Conservation (phyloP, 2,797 vertebrate genomes). For the Aselliscus stoliczkanus region DNA sequence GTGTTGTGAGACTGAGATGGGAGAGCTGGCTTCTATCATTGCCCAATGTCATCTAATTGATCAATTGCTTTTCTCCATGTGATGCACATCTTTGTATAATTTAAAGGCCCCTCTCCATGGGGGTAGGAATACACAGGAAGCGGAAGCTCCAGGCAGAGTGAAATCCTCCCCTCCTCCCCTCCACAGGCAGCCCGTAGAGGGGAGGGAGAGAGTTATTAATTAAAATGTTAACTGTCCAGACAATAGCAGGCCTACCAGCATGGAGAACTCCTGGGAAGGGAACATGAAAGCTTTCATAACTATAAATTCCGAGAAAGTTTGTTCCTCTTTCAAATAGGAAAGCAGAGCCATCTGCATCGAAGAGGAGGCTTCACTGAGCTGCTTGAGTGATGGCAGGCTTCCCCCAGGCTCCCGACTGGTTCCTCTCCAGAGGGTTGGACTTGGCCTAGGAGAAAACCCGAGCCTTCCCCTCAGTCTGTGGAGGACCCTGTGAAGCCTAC, state of each 20-base stretch:
- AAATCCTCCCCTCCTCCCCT: not conserved
- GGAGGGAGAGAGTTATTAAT: conserved; percentile 53
- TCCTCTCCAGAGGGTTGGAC: conserved; percentile 74
- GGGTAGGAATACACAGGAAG: conserved; percentile 34
- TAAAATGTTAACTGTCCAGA: conserved; percentile 54
- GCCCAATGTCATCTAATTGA: conserved; percentile 46
- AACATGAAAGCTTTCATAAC: conserved; percentile 66
- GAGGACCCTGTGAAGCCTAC: conserved; percentile 74
- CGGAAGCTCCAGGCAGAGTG: conserved; percentile 1
- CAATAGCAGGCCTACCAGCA: conserved; percentile 50
- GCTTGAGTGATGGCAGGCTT: conserved; percentile 74
- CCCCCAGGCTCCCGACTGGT: conserved; percentile 81
- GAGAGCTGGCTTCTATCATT: conserved; percentile 33
- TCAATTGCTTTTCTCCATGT: conserved; percentile 47
- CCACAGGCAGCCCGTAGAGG: not conserved
- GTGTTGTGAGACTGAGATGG: not conserved
- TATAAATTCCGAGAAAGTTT: conserved; percentile 75
- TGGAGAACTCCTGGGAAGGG: conserved; percentile 57
- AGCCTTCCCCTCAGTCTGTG: conserved; percentile 74
- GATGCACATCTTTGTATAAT: conserved; percentile 48
- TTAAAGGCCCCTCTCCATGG: conserved; percentile 19
- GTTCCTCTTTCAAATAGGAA: conserved; percentile 73
- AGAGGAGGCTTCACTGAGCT: conserved; percentile 74
- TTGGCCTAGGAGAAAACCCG: conserved; percentile 76
- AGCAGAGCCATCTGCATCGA: conserved; percentile 70